Evolutionary conservation across 2,888 invertebrate species (phyloP).

Genomic region (Cylloceria caligata): DNA sequence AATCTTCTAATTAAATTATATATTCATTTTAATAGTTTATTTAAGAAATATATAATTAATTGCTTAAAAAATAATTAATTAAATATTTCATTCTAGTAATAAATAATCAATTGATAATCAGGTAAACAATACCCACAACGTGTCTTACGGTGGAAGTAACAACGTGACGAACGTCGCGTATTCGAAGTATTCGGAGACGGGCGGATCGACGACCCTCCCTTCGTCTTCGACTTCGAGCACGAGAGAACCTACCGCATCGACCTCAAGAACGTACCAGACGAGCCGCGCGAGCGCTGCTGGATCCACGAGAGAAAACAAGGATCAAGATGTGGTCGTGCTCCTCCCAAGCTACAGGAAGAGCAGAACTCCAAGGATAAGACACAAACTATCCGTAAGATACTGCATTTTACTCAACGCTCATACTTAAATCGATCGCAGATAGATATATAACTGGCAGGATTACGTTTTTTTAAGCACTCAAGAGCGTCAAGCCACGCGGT

Average conservation of each 20-base stretch:
- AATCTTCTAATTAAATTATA: background rate
- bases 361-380: conserved; percentile 78
- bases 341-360: conserved; percentile 79
- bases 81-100: conserved; percentile 5
- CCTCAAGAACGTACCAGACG: conserved; percentile 69
- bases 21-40: too few species aligned
- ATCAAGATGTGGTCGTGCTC: conserved; percentile 80
- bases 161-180: conserved; percentile 87
- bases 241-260: conserved; percentile 67
- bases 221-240: conserved; percentile 66
- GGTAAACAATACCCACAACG: conserved; percentile 90
- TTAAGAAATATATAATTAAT: background rate
- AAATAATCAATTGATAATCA: conserved; percentile 58
- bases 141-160: conserved; percentile 87
- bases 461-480: background rate
- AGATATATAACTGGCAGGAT: background rate
- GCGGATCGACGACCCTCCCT: conserved; percentile 62
- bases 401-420: background rate
- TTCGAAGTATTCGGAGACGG: conserved; percentile 76
- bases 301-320: conserved; percentile 69
- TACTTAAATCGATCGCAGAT: background rate
- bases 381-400: conserved; percentile 80
- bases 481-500: conserved; percentile 20
- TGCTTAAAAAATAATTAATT: background rate
- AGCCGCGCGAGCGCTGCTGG: conserved; percentile 62